Base-by-base conservation (phyloP, 2,888 invertebrate genomes). In the Drosophila prostipennis region DNA sequence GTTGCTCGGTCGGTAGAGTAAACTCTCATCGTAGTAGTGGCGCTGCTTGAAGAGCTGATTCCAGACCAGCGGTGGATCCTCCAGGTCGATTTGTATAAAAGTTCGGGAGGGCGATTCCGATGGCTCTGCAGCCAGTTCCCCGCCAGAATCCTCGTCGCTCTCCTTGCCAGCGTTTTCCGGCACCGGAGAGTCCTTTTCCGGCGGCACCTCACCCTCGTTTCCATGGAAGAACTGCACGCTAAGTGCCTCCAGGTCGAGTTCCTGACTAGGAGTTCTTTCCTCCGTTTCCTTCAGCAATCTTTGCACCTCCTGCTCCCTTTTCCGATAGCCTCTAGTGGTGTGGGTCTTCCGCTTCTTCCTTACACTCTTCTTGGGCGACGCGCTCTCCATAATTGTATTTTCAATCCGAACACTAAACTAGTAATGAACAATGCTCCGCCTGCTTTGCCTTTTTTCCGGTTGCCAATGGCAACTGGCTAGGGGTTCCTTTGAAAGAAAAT, bases 11-110 rank as follows among this genome's bases (percentile, higher is more conserved):
- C 49, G 59, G 60, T 78, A 91, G 0, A 90, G 42, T 2, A 79
- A 39, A 32, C 60, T 64, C 6, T 76, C 69, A 36, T 90, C 79
- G 34, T 78, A 69, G 39, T 71, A 76, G 49, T 78, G 32, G 0
- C 67, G 60, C 49, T 80, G 80, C 1, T 34, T 56, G 7, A 68
- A 42, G 36, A 74, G 34, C 8, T 76, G 55, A 13, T 65, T 46
- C 53, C 73, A 75, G 1, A 86, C 69, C 0, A 85, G 46, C 1
- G 80, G 78, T n/a, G 79, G 76, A 4, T 83, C 81, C 16, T 77
- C 65, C 7, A 87, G 72, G 14, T 92, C 92, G n/a, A 92, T 87
- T 76, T 90, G 82, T 48, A 92, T 80, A 42, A 90, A 92, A 1
- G 90, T 90, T 0, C 89, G 87, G 0, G 85, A 87, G 8, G 86